Base-by-base conservation (phyloP, 2,888 invertebrate genomes). In the Anticlea derivata region DNA sequence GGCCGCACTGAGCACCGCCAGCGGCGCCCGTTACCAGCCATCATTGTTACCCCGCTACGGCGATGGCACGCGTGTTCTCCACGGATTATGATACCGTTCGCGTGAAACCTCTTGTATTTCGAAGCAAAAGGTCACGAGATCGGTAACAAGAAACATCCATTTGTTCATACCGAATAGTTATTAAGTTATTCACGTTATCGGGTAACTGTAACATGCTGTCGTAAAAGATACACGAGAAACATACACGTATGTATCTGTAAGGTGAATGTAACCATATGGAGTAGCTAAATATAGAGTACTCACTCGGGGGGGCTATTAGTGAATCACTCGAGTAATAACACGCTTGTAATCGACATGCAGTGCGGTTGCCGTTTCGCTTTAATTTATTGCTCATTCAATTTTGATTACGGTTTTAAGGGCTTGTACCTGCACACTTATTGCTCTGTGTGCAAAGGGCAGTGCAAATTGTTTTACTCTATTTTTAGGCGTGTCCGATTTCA, bases 211-310 rank as follows among this genome's bases (percentile, higher is more conserved):
- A 54, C 41, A 35, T 34, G 34, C 37, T 49, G 37, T 54, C 55
- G 52, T 53, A 51, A 55, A 55, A 47, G 33, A 51, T 47, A 45
- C 12, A 59, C 61, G 58, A 63, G 56, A 65, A 69, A 62, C 60
- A 65, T 68, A 60, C 65, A 62, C 64, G 65, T 70, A 61, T 69
- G 61, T 69, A 70, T 73, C 68, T 60, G 68, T 63, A 75, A 78
- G 86, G 83, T 85, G 80, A 86, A 87, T 68, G 83, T 62, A 80
- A 74, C 83, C 78, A 80, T 87, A 78, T 80, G 73, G 74, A 71
- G 70, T 61, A 66, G 73, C 75, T 85, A 86, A 85, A 85, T 85
- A 83, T 86, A 86, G 81, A 79, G 76, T 73, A 70, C 68, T 67
- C 76, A 59, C 60, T 62, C 57, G 4, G 61, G 68, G 67, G 57